Base-by-base conservation (phyloP, 2,797 vertebrate species). In the Rhincodon typus region DNA sequence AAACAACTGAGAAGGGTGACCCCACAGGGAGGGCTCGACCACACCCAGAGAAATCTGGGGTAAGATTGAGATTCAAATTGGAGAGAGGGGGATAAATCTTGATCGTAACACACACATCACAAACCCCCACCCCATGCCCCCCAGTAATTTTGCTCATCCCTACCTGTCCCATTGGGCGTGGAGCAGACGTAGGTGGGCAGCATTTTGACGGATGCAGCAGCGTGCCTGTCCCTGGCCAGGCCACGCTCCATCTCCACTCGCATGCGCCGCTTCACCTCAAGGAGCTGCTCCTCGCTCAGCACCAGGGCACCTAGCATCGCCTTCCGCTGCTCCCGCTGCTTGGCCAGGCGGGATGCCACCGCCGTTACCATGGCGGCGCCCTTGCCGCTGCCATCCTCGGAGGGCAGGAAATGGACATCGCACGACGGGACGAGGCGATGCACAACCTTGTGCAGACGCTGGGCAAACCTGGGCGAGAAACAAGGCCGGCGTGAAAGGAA, bases 311-410 rank as follows among this genome's bases (percentile, higher is more conserved):
- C 98, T 17, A 99, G 97, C 30, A 98, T 97, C 66, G 97, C 96
- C 97, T 99, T 98, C 0, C 98, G 98, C 70, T 98, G 98, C 1
- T 98, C 97, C 2, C 98, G 98, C 95, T 99, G 99, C 53, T 98
- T 97, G 0, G 98, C 98, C 96, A 99, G 97, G 0, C 99, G 97
- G 96, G 99, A 98, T 0, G 99, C 99, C 96, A 99, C 99, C 0
- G 99, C 99, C 0, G 99, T 99, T 96, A 99, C 99, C 99, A 99
- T 99, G 96, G 99, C 99, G 0, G 99, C 98, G 0, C 99, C 99
- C 96, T 99, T 99, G 95, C 98, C 98, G 0, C 99, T 99, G 30
- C 99, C 99, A 0, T 98, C 98, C 96, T 99, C 99, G 0, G 99
- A 99, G 87, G 98, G 97, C 96, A 99, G 96, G 96, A 99, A 99